Evolutionary conservation across 2,113 vertebrate species (phyloP).

Genomic region (Solenodon paradoxus): DNA sequence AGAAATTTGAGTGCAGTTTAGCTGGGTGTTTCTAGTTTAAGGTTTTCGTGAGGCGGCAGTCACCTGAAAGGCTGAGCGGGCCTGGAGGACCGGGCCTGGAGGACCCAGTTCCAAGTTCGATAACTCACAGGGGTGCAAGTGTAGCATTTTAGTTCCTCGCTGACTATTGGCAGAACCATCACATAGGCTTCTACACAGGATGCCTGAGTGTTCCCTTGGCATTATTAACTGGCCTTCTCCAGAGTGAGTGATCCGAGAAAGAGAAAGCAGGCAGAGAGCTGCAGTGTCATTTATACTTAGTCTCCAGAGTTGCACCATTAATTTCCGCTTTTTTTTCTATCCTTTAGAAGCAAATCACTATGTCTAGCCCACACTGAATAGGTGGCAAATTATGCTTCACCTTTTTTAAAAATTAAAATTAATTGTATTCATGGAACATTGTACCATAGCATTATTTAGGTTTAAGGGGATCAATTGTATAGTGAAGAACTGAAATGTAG

Average conservation of each 20-base stretch:
- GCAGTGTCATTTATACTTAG: neutral
- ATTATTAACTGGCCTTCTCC: neutral
- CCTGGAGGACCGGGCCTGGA: neutral
- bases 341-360: neutral
- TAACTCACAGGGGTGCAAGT: neutral
- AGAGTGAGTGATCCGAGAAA: neutral
- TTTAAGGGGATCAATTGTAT: too few species aligned
- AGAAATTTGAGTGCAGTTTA: constrained; percentile 35
- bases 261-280: neutral
- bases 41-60: neutral
- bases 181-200: neutral
- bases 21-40: neutral
- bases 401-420: too few species aligned
- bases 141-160: neutral
- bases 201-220: neutral
- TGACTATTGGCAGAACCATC: neutral
- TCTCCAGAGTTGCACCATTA: neutral
- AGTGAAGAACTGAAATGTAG: too few species aligned
- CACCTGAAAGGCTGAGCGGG: neutral
- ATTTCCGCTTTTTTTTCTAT: neutral
- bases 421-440: too few species aligned
- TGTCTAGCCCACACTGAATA: neutral
- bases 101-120: neutral
- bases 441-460: too few species aligned
- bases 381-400: neutral